Conservation (phyloP, 2,797 vertebrate genomes). For the Lithobates sylvaticus region DNA sequence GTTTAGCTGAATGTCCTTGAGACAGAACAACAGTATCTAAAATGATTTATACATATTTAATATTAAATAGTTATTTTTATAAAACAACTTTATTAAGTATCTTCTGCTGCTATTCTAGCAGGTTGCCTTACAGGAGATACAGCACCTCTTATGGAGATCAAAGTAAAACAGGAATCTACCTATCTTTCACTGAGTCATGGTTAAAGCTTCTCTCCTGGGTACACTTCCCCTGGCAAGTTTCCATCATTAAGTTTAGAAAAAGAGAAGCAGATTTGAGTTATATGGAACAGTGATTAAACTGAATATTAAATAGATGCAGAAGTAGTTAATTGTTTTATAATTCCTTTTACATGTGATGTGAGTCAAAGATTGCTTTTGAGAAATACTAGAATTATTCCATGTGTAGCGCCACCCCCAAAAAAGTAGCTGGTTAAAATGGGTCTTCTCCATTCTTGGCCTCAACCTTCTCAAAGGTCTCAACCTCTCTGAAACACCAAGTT, state of each 20-base stretch:
- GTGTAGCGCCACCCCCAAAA: too few species aligned
- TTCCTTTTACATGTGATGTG: background rate
- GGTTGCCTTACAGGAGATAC: constrained; percentile 13
- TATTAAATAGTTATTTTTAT: constrained; percentile 13
- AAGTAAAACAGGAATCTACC: constrained; percentile 23
- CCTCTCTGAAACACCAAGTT: too few species aligned
- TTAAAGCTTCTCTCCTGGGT: constrained; percentile 23
- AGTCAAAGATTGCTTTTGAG: too few species aligned
- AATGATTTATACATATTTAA: background rate
- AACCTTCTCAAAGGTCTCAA: too few species aligned
- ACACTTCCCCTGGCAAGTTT: constrained; percentile 26
- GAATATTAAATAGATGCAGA: constrained; percentile 20
- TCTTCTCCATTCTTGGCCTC: too few species aligned
- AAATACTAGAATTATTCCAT: too few species aligned
- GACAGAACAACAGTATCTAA: too few species aligned
- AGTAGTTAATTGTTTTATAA: constrained; percentile 34
- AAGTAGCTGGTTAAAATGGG: too few species aligned
- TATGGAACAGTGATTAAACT: constrained; percentile 28
- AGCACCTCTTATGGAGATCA: constrained; percentile 20
- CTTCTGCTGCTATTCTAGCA: constrained; percentile 6
- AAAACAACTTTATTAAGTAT: constrained; percentile 3
- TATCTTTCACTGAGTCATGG: constrained; percentile 39
- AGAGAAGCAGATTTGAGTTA: constrained; percentile 1
- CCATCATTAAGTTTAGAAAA: constrained; percentile 27
- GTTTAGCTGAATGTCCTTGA: too few species aligned